Percentiles rank a stretch among this genome's conserved stretches.
phyloP scores from a whole-genome alignment of 2,888 invertebrate genomes.

The Lampropteryx suffumata region DNA sequence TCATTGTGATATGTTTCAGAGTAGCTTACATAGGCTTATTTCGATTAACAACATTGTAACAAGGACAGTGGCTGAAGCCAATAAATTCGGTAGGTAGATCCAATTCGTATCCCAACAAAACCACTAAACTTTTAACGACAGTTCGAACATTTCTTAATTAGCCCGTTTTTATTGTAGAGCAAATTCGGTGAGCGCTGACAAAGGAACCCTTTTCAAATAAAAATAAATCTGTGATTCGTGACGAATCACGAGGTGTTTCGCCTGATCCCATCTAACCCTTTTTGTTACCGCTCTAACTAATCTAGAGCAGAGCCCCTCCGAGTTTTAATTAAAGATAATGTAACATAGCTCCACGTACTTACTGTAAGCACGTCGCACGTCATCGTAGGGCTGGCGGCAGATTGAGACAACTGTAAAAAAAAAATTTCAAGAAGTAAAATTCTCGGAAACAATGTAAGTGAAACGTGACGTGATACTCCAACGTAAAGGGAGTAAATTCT shows the following conservation, averaged over 20 bases:
- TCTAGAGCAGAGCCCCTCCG: constrained; percentile 74
- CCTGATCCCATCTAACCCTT: constrained; percentile 72
- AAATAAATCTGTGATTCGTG: constrained; percentile 78
- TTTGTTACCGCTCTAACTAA: constrained; percentile 76
- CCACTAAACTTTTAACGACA: constrained; percentile 65
- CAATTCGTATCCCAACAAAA: constrained; percentile 55
- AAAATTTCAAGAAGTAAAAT: constrained; percentile 3
- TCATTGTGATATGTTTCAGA: neutral
- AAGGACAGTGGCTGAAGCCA: constrained; percentile 29
- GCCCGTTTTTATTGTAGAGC: constrained; percentile 76
- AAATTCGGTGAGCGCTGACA: constrained; percentile 80
- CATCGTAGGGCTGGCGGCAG: constrained; percentile 50
- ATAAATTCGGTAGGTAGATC: constrained; percentile 53
- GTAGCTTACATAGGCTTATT: neutral
- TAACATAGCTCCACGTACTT: constrained; percentile 75
- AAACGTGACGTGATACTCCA: constrained; percentile 9
- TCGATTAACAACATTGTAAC: constrained; percentile 5
- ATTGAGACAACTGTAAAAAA: constrained; percentile 6
- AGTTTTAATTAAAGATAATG: constrained; percentile 80
- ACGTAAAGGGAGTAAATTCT: constrained; percentile 2
- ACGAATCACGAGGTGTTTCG: constrained; percentile 80
- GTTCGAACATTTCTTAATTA: constrained; percentile 79
- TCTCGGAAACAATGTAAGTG: constrained; percentile 10
- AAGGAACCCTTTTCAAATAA: constrained; percentile 74
- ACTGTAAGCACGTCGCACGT: constrained; percentile 37